Evolutionary conservation across 2,113 vertebrate genomes (phyloP).

Genomic region (Xenus cinereus): DNA sequence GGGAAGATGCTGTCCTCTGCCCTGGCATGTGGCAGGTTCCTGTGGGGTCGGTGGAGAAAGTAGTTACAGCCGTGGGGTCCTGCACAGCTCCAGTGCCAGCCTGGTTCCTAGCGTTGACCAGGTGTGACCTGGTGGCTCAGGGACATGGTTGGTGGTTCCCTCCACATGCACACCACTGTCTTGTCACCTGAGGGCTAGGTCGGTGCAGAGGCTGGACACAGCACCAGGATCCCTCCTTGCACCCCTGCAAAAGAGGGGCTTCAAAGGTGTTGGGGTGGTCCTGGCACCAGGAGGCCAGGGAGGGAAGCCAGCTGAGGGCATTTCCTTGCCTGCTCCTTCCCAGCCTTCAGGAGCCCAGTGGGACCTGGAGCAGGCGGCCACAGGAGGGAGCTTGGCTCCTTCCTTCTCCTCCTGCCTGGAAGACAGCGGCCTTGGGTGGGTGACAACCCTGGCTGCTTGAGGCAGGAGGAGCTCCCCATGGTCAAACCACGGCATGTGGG

Average conservation of each 20-base stretch:
- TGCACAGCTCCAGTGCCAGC: not conserved
- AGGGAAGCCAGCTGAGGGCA: not conserved
- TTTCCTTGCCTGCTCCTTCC: not conserved
- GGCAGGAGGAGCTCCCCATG: not conserved
- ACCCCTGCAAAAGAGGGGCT: not conserved
- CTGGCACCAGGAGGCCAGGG: not conserved
- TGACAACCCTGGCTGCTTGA: not conserved
- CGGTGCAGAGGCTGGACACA: fast-evolving
- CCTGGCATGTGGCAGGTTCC: fast-evolving
- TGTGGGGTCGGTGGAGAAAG: not conserved
- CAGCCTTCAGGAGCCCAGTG: not conserved
- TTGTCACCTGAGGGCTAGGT: fast-evolving
- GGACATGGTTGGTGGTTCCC: not conserved
- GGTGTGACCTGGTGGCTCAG: not conserved
- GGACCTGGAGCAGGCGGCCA: not conserved
- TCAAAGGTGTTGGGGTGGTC: not conserved
- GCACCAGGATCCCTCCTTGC: not conserved
- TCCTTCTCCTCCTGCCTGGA: not conserved
- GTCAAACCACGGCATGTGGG: fast-evolving
- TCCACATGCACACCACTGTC: fast-evolving
- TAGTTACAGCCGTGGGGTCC: not conserved
- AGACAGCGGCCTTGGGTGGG: not conserved
- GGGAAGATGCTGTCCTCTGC: not conserved
- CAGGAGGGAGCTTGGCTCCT: conserved; percentile 64
- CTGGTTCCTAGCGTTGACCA: not conserved